Conservation (phyloP, 2,888 invertebrate species). For the Pachliopta kotzebuea region DNA sequence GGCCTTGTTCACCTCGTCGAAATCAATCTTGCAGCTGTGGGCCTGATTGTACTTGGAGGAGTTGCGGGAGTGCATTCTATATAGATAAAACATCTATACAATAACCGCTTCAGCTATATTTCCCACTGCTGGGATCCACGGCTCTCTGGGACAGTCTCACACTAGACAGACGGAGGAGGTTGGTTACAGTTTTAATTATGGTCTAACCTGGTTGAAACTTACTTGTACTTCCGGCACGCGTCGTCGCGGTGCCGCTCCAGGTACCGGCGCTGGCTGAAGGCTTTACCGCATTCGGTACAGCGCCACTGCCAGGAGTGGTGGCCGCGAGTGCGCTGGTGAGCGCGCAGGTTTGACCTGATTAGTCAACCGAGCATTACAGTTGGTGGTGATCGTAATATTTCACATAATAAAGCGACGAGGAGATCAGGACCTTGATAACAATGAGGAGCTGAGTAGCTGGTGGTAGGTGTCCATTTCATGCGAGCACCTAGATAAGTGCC, state of each 20-base stretch:
- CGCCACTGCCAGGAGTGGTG: slow-evolving; percentile 86
- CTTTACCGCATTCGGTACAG: slow-evolving; percentile 83
- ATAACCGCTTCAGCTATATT: too few species aligned
- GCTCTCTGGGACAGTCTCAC: too few species aligned
- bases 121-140: too few species aligned
- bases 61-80: slow-evolving; percentile 48
- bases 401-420: too few species aligned
- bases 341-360: slow-evolving; percentile 84
- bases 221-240: slow-evolving; percentile 84
- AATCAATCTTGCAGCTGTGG: slow-evolving; percentile 7
- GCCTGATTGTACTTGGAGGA: slow-evolving; percentile 33
- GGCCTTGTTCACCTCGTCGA: slow-evolving; percentile 10
- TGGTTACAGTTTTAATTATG: too few species aligned
- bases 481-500: too few species aligned
- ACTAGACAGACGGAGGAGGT: too few species aligned
- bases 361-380: background rate
- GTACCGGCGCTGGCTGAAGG: slow-evolving; percentile 85
- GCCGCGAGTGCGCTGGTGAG: slow-evolving; percentile 85
- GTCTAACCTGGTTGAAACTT: too few species aligned
- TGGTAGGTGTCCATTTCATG: too few species aligned
- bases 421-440: too few species aligned
- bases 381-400: too few species aligned
- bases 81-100: background rate
- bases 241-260: slow-evolving; percentile 83
- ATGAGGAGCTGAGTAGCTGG: too few species aligned